These are phyloP conservation scores for Gonatopus flavifemur DNA, from an alignment of 1,140 invertebrate genomes.

Conservation along the genomic window DNA sequence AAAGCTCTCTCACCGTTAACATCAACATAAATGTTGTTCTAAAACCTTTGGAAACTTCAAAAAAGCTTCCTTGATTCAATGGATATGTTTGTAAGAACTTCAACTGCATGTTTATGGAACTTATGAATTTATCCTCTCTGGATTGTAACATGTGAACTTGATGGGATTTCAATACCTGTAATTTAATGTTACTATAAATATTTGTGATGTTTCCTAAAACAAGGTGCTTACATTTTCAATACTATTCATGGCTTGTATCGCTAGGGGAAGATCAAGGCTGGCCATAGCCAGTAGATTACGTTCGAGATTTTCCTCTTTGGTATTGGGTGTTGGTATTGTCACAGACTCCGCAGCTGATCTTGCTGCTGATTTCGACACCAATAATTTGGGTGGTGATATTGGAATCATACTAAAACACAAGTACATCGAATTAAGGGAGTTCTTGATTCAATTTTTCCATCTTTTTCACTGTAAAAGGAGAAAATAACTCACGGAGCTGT, in stretches of 20 bases:
- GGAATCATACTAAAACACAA: conserved; percentile 50
- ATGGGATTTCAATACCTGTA: conserved; percentile 46
- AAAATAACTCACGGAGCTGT: conserved; percentile 37
- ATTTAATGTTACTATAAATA: conserved; percentile 13
- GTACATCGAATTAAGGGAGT: conserved; percentile 48
- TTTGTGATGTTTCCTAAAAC: background rate
- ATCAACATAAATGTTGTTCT: conserved; percentile 65
- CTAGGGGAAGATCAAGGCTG: conserved; percentile 64
- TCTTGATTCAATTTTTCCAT: conserved; percentile 6
- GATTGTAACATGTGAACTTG: conserved; percentile 58
- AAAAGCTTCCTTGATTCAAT: conserved; percentile 44
- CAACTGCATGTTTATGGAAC: conserved; percentile 72
- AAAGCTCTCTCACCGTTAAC: conserved; percentile 61
- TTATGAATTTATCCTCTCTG: conserved; percentile 74
- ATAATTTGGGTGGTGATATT: conserved; percentile 58
- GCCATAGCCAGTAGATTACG: conserved; percentile 70
- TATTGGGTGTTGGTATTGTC: too few species aligned
- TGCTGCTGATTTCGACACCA: conserved; percentile 39
- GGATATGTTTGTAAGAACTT: conserved; percentile 62
- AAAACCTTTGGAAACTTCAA: conserved; percentile 60
- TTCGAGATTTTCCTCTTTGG: conserved; percentile 59
- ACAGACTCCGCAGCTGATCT: conserved; percentile 26
- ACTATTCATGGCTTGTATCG: conserved; percentile 69
- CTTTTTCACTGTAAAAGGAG: conserved; percentile 1
- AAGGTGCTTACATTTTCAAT: conserved; percentile 57